These are phyloP conservation scores for Mylabris sibirica DNA, from an alignment of 2,888 invertebrate genomes.

Conservation along the genomic window DNA sequence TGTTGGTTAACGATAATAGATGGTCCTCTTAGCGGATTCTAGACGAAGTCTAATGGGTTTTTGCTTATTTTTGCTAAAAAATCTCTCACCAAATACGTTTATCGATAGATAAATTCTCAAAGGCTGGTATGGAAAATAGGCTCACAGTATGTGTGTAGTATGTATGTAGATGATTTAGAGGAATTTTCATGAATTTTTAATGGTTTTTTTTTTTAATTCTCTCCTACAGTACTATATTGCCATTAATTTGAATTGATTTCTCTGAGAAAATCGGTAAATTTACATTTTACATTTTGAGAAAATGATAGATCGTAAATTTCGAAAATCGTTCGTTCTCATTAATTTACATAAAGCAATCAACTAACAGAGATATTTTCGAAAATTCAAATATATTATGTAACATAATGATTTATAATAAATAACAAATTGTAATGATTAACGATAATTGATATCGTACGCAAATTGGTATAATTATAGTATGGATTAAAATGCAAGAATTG, in stretches of 20 bases:
- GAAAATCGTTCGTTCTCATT: background rate
- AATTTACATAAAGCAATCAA: background rate
- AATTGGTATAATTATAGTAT: background rate
- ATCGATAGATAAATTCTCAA: no score
- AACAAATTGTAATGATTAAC: slow-evolving; percentile 1
- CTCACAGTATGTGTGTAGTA: background rate
- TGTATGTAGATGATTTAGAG: background rate
- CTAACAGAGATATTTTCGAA: no score
- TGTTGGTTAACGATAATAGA: background rate
- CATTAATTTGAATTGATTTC: background rate
- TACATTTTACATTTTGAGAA: background rate
- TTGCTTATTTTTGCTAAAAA: no score
- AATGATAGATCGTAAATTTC: background rate
- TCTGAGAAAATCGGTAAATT: background rate
- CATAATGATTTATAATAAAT: background rate
- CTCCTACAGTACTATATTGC: no score
- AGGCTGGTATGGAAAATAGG: background rate
- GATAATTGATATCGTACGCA: background rate
- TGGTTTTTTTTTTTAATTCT: background rate
- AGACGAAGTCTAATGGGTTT: background rate
- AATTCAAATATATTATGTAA: background rate
- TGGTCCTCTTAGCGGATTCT: background rate
- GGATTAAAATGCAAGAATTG: background rate
- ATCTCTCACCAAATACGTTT: no score
- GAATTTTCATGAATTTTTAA: background rate